phyloP scores from a whole-genome alignment of 92 coral and sea anemone species.

The Metridium senile region DNA sequence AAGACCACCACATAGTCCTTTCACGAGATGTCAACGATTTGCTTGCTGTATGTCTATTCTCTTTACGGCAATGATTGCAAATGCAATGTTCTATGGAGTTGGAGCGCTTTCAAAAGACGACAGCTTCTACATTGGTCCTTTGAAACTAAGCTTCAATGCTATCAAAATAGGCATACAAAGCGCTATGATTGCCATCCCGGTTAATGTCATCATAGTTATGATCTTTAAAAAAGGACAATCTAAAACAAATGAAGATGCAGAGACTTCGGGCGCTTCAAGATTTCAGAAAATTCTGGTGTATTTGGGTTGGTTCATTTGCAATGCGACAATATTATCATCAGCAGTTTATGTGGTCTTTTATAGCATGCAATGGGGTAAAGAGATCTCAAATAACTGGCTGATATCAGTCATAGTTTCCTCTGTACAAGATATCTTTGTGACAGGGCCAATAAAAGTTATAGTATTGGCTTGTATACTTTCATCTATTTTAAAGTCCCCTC shows the following conservation, averaged over 20 bases:
- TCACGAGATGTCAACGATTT: slow-evolving; percentile 76
- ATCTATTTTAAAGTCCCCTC: slow-evolving; percentile 55
- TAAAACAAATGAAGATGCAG: slow-evolving; percentile 20
- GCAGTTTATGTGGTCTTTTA: slow-evolving; percentile 72
- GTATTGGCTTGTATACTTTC: slow-evolving; percentile 61
- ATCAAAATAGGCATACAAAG: slow-evolving; percentile 82
- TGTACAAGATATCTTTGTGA: slow-evolving; percentile 66
- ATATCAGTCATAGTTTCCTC: slow-evolving; percentile 65
- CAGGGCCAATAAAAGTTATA: slow-evolving; percentile 75
- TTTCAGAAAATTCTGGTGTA: slow-evolving; percentile 36
- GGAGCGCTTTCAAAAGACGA: slow-evolving; percentile 45
- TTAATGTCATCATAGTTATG: slow-evolving; percentile 62
- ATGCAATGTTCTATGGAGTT: slow-evolving; percentile 73
- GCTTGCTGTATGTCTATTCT: slow-evolving; percentile 80
- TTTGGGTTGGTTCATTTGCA: slow-evolving; percentile 72
- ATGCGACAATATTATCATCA: slow-evolving; percentile 60
- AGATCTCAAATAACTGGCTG: slow-evolving; percentile 68
- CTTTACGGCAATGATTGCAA: slow-evolving; percentile 74
- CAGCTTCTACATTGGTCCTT: slow-evolving; percentile 69
- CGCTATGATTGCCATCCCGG: slow-evolving; percentile 68
- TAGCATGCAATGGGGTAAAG: slow-evolving; percentile 71
- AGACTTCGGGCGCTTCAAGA: slow-evolving; percentile 9
- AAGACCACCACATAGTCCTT: slow-evolving; percentile 73
- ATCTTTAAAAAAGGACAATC: slow-evolving; percentile 60
- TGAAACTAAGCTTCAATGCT: slow-evolving; percentile 60